Percentiles rank a stretch among this genome's conserved stretches.
Evolutionary conservation across 2,797 vertebrate species (phyloP).

Genomic region (Molossus molossus): DNA sequence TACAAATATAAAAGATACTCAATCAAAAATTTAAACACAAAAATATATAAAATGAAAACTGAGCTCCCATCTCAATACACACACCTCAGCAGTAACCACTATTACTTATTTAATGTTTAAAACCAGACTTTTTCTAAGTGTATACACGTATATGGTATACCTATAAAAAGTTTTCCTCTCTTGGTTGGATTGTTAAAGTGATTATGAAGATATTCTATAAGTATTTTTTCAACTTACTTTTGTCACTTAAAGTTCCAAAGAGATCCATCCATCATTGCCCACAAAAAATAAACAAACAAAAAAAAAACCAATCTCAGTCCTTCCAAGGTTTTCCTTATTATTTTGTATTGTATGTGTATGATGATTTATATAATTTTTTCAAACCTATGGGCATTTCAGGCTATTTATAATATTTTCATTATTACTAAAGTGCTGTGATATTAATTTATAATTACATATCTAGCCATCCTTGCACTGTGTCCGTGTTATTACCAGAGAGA

Average conservation of each 20-base stretch:
- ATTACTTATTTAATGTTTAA: conserved; percentile 20
- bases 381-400: not conserved
- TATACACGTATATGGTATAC: not conserved
- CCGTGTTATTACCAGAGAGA: not conserved
- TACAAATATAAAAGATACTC: not conserved
- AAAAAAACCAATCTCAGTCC: not conserved
- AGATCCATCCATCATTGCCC: not conserved
- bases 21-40: not conserved
- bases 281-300: not conserved
- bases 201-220: not conserved
- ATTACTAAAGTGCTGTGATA: not conserved
- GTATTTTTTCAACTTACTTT: not conserved
- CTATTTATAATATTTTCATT: not conserved
- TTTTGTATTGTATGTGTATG: not conserved
- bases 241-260: not conserved
- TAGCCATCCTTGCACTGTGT: not conserved
- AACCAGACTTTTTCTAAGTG: not conserved
- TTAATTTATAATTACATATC: not conserved
- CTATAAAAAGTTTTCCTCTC: not conserved
- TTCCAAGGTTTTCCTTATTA: not conserved
- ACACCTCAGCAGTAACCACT: not conserved
- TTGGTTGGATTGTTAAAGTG: not conserved
- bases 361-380: not conserved
- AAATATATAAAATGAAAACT: conserved; percentile 17
- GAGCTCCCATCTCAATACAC: not conserved